phyloP scores from a whole-genome alignment of 1,140 invertebrate species.

The Pseudomyrmex flavicornis region DNA sequence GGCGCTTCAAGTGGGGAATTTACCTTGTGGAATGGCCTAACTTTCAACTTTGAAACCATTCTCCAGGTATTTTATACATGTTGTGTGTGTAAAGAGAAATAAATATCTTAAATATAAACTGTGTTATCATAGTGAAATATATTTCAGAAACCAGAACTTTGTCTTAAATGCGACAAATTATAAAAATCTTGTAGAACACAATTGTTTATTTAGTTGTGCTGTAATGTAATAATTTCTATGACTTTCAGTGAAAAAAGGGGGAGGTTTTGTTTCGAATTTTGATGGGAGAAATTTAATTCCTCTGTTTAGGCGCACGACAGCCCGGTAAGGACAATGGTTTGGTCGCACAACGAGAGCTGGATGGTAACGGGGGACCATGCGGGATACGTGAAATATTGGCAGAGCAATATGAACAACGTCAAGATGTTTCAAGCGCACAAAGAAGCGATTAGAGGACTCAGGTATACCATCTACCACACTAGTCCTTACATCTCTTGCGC shows the following conservation, averaged over 20 bases:
- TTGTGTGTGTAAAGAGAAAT: no score
- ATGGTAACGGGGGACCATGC: constrained; percentile 99
- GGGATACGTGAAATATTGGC: constrained; percentile 99
- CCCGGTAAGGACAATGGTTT: constrained; percentile 99
- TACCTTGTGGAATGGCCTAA: constrained; percentile 99
- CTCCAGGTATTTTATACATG: constrained; percentile 91
- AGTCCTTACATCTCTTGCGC: constrained; percentile 83
- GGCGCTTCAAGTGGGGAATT: constrained; percentile 99
- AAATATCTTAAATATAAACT: not conserved
- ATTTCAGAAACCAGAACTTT: not conserved
- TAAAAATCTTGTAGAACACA: constrained; percentile 1
- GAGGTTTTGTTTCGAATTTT: not conserved
- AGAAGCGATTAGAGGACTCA: constrained; percentile 99
- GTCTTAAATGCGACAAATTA: not conserved
- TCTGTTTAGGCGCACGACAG: constrained; percentile 96
- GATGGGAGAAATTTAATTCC: constrained; percentile 16
- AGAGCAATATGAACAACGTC: constrained; percentile 99
- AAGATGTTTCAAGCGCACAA: constrained; percentile 99
- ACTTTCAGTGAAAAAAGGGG: not conserved
- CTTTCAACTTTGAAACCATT: constrained; percentile 99
- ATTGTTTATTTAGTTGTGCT: not conserved
- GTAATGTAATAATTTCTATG: not conserved
- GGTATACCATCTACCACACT: constrained; percentile 89
- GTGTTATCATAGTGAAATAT: not conserved
- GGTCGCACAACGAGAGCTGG: constrained; percentile 99